Evolutionary conservation across 1,140 invertebrate species (phyloP).

Genomic region (Pseudomyrmex sp.): DNA sequence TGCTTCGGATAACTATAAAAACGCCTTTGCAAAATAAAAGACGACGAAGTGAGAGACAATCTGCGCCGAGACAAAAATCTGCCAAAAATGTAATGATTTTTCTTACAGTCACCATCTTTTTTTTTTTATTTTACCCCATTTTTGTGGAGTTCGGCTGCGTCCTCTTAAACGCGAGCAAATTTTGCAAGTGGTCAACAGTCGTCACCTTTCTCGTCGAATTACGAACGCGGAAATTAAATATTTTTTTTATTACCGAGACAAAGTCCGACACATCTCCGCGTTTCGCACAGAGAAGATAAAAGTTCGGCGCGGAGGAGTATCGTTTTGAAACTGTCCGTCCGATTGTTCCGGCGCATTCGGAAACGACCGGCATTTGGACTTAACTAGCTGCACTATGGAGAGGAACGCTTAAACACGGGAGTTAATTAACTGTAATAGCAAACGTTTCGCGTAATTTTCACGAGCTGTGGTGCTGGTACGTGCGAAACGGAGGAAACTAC

Average conservation of each 20-base stretch:
- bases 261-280: slow-evolving; percentile 27
- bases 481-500: slow-evolving; percentile 5
- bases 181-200: slow-evolving; percentile 1
- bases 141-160: no score
- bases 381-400: slow-evolving; percentile 10
- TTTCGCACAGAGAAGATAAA: slow-evolving; percentile 52
- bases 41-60: no score
- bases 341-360: slow-evolving; percentile 2
- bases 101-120: neutral
- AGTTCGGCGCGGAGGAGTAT: slow-evolving; percentile 26
- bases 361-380: slow-evolving; percentile 22
- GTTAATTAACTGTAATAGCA: slow-evolving; percentile 44
- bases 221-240: slow-evolving; percentile 59
- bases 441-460: slow-evolving; percentile 34
- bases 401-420: slow-evolving; percentile 2
- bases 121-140: no score
- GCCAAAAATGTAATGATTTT: neutral
- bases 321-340: slow-evolving; percentile 34
- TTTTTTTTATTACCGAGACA: slow-evolving; percentile 53
- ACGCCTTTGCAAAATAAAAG: no score
- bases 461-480: neutral
- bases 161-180: slow-evolving; percentile 4
- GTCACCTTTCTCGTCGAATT: neutral
- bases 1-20: no score
- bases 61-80: no score